Base-by-base conservation (phyloP, 2,888 invertebrate species). In the Xanthostigma xanthostigma region DNA sequence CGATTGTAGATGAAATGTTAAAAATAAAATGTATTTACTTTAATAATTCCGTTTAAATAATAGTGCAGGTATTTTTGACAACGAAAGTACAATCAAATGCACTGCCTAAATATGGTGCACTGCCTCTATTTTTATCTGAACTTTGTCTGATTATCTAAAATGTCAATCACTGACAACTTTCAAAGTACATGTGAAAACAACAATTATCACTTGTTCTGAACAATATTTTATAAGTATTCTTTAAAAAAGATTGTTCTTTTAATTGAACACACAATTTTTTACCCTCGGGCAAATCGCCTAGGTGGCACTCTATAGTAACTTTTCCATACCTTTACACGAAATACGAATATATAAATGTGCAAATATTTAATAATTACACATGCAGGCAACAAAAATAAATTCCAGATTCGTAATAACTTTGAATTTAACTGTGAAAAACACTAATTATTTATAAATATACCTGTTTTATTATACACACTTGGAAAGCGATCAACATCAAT, bases 401-500 rank as follows among this genome's bases (percentile, higher is more conserved):
- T 27, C 27, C 27, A 27, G 27, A 27, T 27, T 27, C 6, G 27
- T 27, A 27, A 27, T 27, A 27, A 27, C 27, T 27, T 27, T 27
- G 27, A 27, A 27, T 27, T 27, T 27, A 27, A 27, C 27, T 27
- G 27, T 27, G 27, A 27, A 27, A 27, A 27, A 27, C 27, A 27
- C 27, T 27, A 27, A 27, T 27, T 27, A 27, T 27, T 27, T 27
- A 27, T 27, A 27, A 42, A 48, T 43, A 48, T 48, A 48, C 48
- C 48, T 48, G 48, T 37, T 48, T 43, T 48, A 43, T 33, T 43
- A 43, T 48, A 48, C 60, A 62, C 63, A 61, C 60, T 60, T 57
- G 60, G 60, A 65, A 57, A 62, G 64, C 64, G 63, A 67, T 67
- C 66, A 68, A 68, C 67, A 63, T 67, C 66, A 68, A 68, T 48